phyloP scores from a whole-genome alignment of 2,797 vertebrate genomes.

The Arnoldichthys spilopterus region DNA sequence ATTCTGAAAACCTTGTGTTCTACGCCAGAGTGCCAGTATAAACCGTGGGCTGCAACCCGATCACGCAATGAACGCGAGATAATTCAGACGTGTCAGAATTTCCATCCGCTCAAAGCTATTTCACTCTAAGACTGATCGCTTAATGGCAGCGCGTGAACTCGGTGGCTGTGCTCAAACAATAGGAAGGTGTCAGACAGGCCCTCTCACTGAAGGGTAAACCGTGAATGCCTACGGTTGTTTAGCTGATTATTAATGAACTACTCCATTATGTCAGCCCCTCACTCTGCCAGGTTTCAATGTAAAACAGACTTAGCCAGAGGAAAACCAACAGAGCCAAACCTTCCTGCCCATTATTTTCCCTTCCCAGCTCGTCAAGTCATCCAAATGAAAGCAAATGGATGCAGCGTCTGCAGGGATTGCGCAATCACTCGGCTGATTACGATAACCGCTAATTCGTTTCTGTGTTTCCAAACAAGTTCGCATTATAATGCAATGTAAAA shows the following conservation, averaged over 20 bases:
- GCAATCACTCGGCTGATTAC: not conserved
- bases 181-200: constrained; percentile 17
- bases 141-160: constrained; percentile 26
- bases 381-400: constrained; percentile 32
- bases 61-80: not conserved
- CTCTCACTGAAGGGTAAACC: constrained; percentile 19
- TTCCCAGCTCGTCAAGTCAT: constrained; percentile 28
- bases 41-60: constrained; percentile 18
- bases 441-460: not conserved
- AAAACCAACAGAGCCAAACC: constrained; percentile 27
- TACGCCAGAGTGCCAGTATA: constrained; percentile 6
- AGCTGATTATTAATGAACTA: constrained; percentile 55
- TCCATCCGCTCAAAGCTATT: constrained; percentile 6
- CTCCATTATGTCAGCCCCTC: constrained; percentile 51
- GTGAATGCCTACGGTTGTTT: constrained; percentile 45
- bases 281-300: constrained; percentile 52
- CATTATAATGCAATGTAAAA: too few relatives aligned
- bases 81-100: constrained; percentile 18
- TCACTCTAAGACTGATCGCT: not conserved
- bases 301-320: constrained; percentile 46
- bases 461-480: too few relatives aligned
- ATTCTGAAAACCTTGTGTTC: not conserved
- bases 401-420: constrained; percentile 36
- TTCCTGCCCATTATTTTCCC: constrained; percentile 4
- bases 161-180: not conserved